Conservation (phyloP, 2,797 vertebrate genomes). For the Allobates femoralis region DNA sequence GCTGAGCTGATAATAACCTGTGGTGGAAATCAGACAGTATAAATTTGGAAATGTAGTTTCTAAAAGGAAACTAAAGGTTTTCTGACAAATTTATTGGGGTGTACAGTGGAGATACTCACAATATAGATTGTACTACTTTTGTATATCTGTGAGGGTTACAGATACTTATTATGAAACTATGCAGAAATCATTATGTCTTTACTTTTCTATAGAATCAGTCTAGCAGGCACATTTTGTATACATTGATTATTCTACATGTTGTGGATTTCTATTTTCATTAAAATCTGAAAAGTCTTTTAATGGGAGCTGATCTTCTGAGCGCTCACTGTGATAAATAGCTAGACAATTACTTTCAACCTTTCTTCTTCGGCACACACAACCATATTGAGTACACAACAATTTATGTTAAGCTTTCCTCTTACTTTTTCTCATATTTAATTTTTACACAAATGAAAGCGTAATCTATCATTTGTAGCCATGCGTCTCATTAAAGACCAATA, state of each 20-base stretch:
- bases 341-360: slow-evolving; percentile 24
- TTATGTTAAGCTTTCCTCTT: slow-evolving; percentile 68
- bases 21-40: no score
- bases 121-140: not conserved
- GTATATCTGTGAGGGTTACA: not conserved
- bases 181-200: not conserved
- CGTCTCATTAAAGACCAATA: slow-evolving; percentile 75
- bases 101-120: not conserved
- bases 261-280: slow-evolving; percentile 59
- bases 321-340: slow-evolving; percentile 63
- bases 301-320: slow-evolving; percentile 34
- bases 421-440: slow-evolving; percentile 78
- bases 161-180: not conserved
- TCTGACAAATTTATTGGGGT: no score
- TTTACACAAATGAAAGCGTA: slow-evolving; percentile 67
- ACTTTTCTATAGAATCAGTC: not conserved
- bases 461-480: slow-evolving; percentile 78
- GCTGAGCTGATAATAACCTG: no score
- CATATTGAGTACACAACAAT: slow-evolving; percentile 64
- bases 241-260: slow-evolving; percentile 26
- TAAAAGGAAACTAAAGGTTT: no score
- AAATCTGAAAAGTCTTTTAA: slow-evolving; percentile 35
- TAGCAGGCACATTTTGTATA: not conserved
- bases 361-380: slow-evolving; percentile 60
- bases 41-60: no score